Evolutionary conservation across 2,888 invertebrate species (phyloP), one percentile per base, ranked within the genome.

Genomic region (Vandiemenella viatica): DNA sequence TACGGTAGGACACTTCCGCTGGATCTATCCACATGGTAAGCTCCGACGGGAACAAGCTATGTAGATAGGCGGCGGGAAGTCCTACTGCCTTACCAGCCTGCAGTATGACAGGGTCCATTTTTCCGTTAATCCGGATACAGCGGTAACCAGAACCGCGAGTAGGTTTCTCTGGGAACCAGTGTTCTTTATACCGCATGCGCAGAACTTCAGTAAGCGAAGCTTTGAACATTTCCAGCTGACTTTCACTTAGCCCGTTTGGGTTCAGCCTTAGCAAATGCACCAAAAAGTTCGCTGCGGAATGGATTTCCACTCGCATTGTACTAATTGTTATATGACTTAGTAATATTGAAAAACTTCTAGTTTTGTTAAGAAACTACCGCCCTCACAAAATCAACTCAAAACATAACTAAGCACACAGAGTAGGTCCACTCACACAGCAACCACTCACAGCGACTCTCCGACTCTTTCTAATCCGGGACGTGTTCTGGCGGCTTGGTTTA

Each of bases 1-100:
- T 75, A 58, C 79, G 65, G 63, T 77, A 79, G 10, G 75, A 74
- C 7, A 83, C 83, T 67, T 83, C 82, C 57, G 71, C 69, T 2
- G 83, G 83, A 62, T 83, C 83, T 54, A 83, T 79, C 83, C 83
- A 83, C 66, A 83, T 74, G 22, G 83, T 83, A 15, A 83, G 70
- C 66, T 83, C 83, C 58, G 72, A 71, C 20, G 83, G 83, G 54
- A 82, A 73, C 49, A 72, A 58, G 44, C 61, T 65, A 55, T 74
- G 72, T 51, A 80, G 67, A 55, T 74, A 67, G 52, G 72, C 68
- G 53, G 77, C 75, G 52, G 71, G 64, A 37, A 80, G 67, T 47
- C 81, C 82, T 59, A 76, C 75, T 57, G 73, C 72, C 49, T 68
- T 69, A 22, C 79, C 81, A 21, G 81, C 82, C 61, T 74, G 69